Percentiles rank a stretch among this genome's conserved stretches.
Evolutionary conservation across 2,113 vertebrate genomes (phyloP).

Genomic region (Ciconia boyciana): DNA sequence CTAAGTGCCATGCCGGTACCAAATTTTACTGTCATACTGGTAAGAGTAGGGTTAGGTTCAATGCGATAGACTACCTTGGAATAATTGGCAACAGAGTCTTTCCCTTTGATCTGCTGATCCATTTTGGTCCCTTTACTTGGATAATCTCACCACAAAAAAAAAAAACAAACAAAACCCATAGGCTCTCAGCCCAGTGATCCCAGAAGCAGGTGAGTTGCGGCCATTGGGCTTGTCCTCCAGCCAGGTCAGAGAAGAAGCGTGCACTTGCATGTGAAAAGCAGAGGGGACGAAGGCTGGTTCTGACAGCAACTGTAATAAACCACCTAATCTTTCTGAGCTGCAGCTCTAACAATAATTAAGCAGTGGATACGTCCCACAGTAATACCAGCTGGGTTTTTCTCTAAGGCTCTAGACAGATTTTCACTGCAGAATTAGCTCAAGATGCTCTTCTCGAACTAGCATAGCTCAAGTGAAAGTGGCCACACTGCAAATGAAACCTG

Average conservation of each 20-base stretch:
- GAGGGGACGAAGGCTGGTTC: neutral
- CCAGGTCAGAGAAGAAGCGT: neutral
- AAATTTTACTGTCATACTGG: neutral
- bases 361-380: neutral
- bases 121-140: neutral
- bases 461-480: neutral
- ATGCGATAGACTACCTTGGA: neutral
- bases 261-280: rapidly evolving
- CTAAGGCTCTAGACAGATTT: neutral
- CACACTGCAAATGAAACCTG: neutral
- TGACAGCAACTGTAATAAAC: neutral
- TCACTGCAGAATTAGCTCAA: neutral
- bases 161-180: neutral
- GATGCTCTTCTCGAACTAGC: neutral
- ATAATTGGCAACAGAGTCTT: neutral
- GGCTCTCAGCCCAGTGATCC: neutral
- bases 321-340: neutral
- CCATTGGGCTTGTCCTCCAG: neutral
- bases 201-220: neutral
- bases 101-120: neutral
- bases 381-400: neutral
- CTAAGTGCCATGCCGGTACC: neutral
- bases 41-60: neutral
- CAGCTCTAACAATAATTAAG: neutral
- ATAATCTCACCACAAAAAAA: neutral